A percentile compares a stretch with the other conserved stretches of the same genome.
phyloP scores from a whole-genome alignment of 2,888 invertebrate genomes.

The Tupiocoris notatus region DNA sequence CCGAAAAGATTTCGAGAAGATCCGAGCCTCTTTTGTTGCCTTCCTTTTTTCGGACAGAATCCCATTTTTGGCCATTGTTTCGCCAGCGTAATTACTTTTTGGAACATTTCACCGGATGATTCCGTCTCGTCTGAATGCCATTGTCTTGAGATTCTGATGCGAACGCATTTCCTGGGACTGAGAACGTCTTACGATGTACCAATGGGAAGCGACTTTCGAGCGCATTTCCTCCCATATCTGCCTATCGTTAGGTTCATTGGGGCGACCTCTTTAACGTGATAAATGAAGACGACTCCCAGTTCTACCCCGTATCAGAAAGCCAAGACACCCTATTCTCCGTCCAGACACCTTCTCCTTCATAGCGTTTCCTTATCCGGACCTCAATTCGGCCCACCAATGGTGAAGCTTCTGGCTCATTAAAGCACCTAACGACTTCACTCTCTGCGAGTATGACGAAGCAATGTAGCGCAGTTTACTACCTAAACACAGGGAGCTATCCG shows the following conservation, averaged over 20 bases:
- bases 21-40: not conserved
- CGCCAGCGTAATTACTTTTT: not conserved
- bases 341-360: not conserved
- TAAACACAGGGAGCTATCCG: conserved; percentile 30
- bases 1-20: too few species aligned
- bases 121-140: not conserved
- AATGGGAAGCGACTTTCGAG: not conserved
- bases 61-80: not conserved
- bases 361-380: conserved; percentile 28
- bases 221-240: not conserved
- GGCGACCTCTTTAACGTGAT: conserved; percentile 17
- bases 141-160: not conserved
- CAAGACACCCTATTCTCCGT: not conserved
- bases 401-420: conserved; percentile 37
- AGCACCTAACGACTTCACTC: conserved; percentile 40
- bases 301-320: not conserved
- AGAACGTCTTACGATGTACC: not conserved
- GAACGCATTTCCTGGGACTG: not conserved
- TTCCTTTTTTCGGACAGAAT: not conserved
- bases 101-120: not conserved
- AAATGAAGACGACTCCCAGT: conserved; percentile 5
- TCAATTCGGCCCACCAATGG: not conserved
- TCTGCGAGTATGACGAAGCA: conserved; percentile 17
- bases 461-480: conserved; percentile 43
- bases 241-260: not conserved